Evolutionary conservation across 2,797 vertebrate species (phyloP), one percentile per base, ranked within the genome.

Genomic region (Muscicapa striata): DNA sequence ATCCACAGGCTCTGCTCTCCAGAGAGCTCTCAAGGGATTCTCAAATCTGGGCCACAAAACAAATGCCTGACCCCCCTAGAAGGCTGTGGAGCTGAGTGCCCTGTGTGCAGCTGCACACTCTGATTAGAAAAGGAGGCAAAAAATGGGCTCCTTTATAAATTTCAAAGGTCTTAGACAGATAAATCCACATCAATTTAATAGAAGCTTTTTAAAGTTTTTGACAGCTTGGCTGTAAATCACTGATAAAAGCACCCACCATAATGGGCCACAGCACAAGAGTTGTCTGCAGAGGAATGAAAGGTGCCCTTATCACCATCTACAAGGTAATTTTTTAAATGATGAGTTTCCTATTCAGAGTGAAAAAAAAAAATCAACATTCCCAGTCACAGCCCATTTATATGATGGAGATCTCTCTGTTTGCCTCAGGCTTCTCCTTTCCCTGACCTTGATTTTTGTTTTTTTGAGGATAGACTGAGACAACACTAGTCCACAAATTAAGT

Each of bases 221-320:
- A 93, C 92, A 94, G 80, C 80, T 94, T 16, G 5, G 21, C 81
- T 91, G 57, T 88, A 94, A 78, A 89, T 87, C 74, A 19, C 80
- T 82, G 85, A 94, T 93, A 93, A 94, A 93, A 91, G 77, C 63
- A 69, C 15, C 76, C n/a, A 57, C 49, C 52, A 26, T 64, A 92
- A 94, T 45, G 83, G 91, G 9, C 59, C 69, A 70, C 41, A 24
- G 63, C 58, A 88, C 80, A 88, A 90, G 83, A 66, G 66, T 45
- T 87, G 87, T 38, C 83, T 88, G 79, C 84, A 95, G 73, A 69
- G 55, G 67, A 84, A 74, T 72, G 82, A 93, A 94, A 94, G 86
- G 69, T 88, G 83, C 83, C 92, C 87, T 95, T 95, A 93, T 88
- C 91, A 78, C 49, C 83, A 93, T 61, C 93, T 91, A 84, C 85